Percentiles rank a stretch among this genome's conserved stretches.
Evolutionary conservation across 53 echinoderm and acorn worm species (phyloP).

Genomic region (Hippasteria phrygiana): DNA sequence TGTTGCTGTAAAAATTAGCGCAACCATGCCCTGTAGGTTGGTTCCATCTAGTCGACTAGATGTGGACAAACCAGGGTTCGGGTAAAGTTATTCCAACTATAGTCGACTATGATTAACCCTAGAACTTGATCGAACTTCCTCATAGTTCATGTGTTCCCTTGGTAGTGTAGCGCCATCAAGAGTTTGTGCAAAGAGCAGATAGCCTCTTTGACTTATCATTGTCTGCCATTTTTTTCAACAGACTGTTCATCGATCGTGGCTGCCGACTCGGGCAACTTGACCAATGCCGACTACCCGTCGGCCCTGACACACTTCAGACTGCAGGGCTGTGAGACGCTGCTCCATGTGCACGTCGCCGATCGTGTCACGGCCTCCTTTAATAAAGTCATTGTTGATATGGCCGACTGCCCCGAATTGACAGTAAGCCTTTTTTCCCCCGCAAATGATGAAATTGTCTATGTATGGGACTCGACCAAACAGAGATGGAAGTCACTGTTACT

Average conservation of each 20-base stretch:
- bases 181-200: background rate
- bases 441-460: background rate
- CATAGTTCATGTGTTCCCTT: no score
- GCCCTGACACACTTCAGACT: slow-evolving; percentile 54
- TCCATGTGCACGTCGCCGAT: slow-evolving; percentile 58
- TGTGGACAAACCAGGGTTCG: no score
- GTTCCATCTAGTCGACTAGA: no score
- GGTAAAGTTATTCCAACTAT: no score
- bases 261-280: slow-evolving; percentile 58
- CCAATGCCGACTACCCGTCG: slow-evolving; percentile 61
- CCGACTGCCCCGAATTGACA: slow-evolving; percentile 63
- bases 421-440: slow-evolving; percentile 13
- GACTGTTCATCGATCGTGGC: slow-evolving; percentile 63
- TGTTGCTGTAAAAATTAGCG: no score
- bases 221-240: slow-evolving; percentile 7
- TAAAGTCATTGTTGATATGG: slow-evolving; percentile 55
- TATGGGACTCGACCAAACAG: no score
- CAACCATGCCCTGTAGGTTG: no score
- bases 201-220: background rate
- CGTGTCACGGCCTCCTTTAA: slow-evolving; percentile 66
- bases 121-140: no score
- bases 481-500: no score
- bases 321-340: slow-evolving; percentile 68
- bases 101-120: no score
- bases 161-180: no score